Percentiles rank a stretch among this genome's conserved stretches.
Evolutionary conservation across 2,888 invertebrate genomes (phyloP).

Genomic region (Macrosiphum euphorbiae): DNA sequence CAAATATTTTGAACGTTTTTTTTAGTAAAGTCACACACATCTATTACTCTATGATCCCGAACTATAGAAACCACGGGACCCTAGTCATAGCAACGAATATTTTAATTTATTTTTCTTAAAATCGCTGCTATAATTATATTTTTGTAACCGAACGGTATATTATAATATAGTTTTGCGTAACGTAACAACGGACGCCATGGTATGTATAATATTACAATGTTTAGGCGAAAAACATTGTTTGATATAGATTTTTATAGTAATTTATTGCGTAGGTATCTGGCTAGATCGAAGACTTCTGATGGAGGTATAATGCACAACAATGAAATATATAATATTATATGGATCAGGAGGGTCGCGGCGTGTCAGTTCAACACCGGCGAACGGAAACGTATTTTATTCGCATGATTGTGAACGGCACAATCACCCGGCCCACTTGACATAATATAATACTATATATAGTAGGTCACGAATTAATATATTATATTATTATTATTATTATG

Average conservation of each 20-base stretch:
- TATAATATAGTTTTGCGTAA: neutral
- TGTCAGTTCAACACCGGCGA: neutral
- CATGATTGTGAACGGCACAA: conserved; percentile 13
- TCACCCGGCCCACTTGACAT: neutral
- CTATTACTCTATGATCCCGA: no score
- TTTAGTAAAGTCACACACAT: no score
- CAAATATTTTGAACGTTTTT: no score
- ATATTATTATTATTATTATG: neutral
- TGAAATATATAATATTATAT: neutral
- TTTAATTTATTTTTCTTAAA: neutral
- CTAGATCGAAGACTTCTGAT: neutral
- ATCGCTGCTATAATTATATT: neutral
- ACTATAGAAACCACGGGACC: neutral
- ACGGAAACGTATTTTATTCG: neutral
- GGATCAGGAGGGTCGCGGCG: neutral
- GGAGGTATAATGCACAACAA: neutral
- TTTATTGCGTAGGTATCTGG: neutral
- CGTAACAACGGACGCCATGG: no score
- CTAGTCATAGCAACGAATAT: neutral
- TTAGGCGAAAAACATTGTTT: neutral
- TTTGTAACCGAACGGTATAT: neutral
- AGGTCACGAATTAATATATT: conserved; percentile 27
- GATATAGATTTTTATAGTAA: neutral
- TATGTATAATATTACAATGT: neutral
- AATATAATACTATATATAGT: neutral